phyloP scores from a whole-genome alignment of 2,888 invertebrate genomes.

The Lissonota sp. region DNA sequence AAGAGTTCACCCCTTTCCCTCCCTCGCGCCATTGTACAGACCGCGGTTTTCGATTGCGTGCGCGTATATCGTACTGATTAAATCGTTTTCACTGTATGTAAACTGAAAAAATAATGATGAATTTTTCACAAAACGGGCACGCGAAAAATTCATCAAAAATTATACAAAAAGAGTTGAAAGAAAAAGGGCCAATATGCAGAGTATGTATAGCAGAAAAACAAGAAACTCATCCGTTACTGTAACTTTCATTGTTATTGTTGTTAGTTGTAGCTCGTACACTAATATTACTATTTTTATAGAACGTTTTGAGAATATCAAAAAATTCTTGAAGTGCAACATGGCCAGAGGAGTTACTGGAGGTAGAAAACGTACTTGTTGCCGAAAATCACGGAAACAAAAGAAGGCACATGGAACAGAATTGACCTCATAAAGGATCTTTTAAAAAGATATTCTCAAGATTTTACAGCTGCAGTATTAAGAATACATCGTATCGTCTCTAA shows the following conservation, averaged over 20 bases:
- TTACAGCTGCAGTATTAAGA: too few relatives aligned
- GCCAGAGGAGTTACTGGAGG: constrained; percentile 60
- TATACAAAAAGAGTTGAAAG: constrained; percentile 74
- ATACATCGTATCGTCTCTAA: too few relatives aligned
- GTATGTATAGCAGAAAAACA: constrained; percentile 63
- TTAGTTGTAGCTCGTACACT: too few relatives aligned
- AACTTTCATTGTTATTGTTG: too few relatives aligned
- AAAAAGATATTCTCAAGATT: neutral
- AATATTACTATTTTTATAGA: constrained; percentile 57
- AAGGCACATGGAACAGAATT: constrained; percentile 7
- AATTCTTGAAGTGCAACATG: constrained; percentile 69
- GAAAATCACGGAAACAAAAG: constrained; percentile 29
- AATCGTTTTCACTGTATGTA: constrained; percentile 33
- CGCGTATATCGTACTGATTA: constrained; percentile 48
- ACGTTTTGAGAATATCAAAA: constrained; percentile 66
- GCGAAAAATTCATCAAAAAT: constrained; percentile 65
- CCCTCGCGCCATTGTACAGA: constrained; percentile 19
- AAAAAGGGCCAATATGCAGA: constrained; percentile 69
- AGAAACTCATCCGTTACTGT: neutral
- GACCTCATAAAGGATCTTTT: neutral
- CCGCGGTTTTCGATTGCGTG: constrained; percentile 43
- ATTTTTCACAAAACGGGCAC: constrained; percentile 24
- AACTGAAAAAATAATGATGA: constrained; percentile 36
- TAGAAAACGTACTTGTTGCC: constrained; percentile 68
- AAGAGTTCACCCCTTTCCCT: constrained; percentile 52